Evolutionary conservation across 2,113 vertebrate species (phyloP).

Genomic region (Neotoma lepida): DNA sequence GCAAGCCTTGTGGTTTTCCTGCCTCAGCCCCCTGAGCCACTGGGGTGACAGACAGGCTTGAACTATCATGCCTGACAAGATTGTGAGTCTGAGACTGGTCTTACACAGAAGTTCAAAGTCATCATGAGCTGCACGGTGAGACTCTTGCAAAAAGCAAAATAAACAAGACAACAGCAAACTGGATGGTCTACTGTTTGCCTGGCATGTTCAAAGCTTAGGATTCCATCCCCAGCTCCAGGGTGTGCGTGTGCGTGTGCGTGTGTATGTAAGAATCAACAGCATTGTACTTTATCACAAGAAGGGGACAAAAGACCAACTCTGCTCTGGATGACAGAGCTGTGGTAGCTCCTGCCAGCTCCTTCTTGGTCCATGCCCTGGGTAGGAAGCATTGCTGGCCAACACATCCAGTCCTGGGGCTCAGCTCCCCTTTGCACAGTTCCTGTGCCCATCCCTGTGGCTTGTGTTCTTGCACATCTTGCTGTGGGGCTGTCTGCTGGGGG

Average conservation of each 20-base stretch:
- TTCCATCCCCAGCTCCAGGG: background rate
- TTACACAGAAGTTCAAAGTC: background rate
- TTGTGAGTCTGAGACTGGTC: background rate
- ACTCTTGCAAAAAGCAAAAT: background rate
- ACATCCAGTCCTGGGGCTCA: background rate
- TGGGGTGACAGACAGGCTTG: background rate
- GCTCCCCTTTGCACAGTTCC: background rate
- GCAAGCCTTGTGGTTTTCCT: background rate
- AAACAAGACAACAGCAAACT: background rate
- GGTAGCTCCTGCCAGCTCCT: background rate
- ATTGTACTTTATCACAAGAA: background rate
- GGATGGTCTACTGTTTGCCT: no score
- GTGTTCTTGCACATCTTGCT: background rate
- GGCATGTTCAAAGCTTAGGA: background rate
- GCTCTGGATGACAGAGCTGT: background rate
- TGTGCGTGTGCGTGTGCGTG: background rate
- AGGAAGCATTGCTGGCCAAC: fast-evolving
- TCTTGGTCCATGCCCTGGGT: background rate
- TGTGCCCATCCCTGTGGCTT: background rate
- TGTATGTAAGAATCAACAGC: background rate
- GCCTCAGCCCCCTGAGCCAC: background rate
- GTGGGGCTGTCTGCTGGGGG: fast-evolving
- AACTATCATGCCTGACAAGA: no score
- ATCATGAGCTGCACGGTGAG: background rate
- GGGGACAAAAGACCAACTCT: background rate